These are phyloP conservation scores for Orthochromis indermauri DNA, from an alignment of 2,113 vertebrate species.

Conservation along the genomic window DNA sequence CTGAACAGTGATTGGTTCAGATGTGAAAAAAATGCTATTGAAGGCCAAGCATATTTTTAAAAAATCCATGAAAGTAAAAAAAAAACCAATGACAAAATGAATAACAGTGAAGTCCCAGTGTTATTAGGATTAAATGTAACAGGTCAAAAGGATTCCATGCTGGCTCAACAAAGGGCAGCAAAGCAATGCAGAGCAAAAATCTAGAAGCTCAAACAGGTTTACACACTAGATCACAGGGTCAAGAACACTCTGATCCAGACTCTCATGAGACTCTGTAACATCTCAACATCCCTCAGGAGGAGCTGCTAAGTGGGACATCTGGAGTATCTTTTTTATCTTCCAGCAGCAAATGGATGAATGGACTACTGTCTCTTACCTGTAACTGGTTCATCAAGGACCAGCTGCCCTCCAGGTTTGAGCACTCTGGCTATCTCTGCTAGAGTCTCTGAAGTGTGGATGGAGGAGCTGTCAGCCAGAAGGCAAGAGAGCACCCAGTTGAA, in stretches of 20 bases:
- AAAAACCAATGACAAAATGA: rapidly evolving
- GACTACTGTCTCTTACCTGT: slow-evolving; percentile 42
- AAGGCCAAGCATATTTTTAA: background rate
- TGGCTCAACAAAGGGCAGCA: background rate
- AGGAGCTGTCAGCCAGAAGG: slow-evolving; percentile 69
- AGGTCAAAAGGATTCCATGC: background rate
- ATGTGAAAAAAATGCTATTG: background rate
- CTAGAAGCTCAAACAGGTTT: background rate
- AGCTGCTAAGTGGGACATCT: background rate
- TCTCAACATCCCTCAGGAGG: background rate
- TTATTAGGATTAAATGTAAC: background rate
- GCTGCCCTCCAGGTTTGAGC: slow-evolving; percentile 80
- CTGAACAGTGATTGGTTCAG: background rate
- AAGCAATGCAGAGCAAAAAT: background rate
- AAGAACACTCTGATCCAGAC: background rate
- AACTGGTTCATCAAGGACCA: slow-evolving; percentile 82
- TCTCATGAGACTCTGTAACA: background rate
- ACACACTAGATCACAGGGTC: rapidly evolving
- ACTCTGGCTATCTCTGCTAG: slow-evolving; percentile 85
- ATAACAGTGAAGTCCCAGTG: background rate
- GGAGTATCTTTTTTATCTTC: background rate
- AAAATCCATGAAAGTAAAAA: background rate
- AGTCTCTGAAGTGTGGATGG: slow-evolving; percentile 72
- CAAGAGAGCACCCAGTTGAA: slow-evolving; percentile 82
- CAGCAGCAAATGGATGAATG: background rate